Conservation (phyloP, 2,797 vertebrate genomes). For the Ctenopoma kingsleyae region DNA sequence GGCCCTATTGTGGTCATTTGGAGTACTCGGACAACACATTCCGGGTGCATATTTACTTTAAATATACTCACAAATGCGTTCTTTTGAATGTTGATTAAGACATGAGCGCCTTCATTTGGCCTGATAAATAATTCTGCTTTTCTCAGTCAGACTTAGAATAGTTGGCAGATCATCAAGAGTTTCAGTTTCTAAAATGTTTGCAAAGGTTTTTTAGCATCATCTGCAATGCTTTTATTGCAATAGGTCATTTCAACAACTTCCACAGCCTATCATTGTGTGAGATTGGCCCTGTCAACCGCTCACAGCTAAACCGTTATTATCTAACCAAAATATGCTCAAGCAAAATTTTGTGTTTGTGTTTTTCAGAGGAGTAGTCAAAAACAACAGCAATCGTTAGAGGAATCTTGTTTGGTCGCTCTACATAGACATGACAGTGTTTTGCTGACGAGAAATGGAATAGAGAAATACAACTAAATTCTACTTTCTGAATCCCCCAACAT, state of each 20-base stretch:
- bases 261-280: background rate
- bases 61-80: background rate
- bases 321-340: background rate
- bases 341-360: background rate
- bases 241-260: background rate
- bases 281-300: background rate
- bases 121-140: background rate
- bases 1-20: background rate
- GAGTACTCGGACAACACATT: background rate
- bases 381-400: background rate
- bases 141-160: background rate
- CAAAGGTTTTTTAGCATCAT: background rate
- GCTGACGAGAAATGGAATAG: background rate
- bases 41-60: background rate
- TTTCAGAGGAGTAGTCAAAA: background rate
- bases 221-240: background rate
- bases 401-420: background rate
- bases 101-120: background rate
- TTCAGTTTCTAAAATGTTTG: background rate
- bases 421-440: background rate
- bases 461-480: too few species aligned
- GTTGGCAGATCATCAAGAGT: background rate
- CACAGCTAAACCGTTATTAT: constrained; percentile 1
- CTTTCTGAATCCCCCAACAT: too few species aligned
- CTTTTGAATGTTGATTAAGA: background rate